Base-by-base conservation (phyloP, 2,797 vertebrate genomes). In the Halcyon leucocephala region DNA sequence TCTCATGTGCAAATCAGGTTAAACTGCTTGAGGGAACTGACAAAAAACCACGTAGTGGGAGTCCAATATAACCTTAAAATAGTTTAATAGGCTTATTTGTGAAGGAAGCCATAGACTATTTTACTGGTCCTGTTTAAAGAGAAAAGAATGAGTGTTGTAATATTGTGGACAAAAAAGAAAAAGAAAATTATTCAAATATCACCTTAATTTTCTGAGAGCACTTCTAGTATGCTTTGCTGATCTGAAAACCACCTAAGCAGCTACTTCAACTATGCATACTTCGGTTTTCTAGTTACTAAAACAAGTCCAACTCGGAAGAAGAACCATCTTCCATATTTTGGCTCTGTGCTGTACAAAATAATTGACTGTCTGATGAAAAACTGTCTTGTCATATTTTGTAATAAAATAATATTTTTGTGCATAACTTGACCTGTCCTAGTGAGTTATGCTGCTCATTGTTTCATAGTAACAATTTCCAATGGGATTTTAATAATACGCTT, bases 391-490 rank as follows among this genome's bases (percentile, higher is more conserved):
- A 84, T 96, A 90, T 97, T 96, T 97, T 92, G 88, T 94, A 97
- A 97, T 96, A 97, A 97, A 97, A 97, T 97, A 97, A 94, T 95
- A 96, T 97, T 97, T 98, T 95, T 95, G 87, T 96, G 82, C 76
- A 93, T 93, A 97, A 95, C 92, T 93, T 97, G 94, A 96, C 91
- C 95, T 94, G 92, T 97, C 94, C 97, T 81, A 44, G 69, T 97
- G 93, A 97, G 90, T 98, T 97, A 96, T 92, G 51, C 90, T 97
- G 86, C 86, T 95, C 91, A 76, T 96, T 85, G 94, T 97, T 95
- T 97, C 95, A 81, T 14, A 62, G 95, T 66, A 97, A 97, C 93
- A 97, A 95, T 97, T 97, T 97, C 95, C 97, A 97, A 69, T 95
- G 95, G 92, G 97, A 95, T 97, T 98, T 97, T 97, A 97, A 97